Base-by-base conservation (phyloP, 2,797 vertebrate genomes). In the Smutsia temminckii region DNA sequence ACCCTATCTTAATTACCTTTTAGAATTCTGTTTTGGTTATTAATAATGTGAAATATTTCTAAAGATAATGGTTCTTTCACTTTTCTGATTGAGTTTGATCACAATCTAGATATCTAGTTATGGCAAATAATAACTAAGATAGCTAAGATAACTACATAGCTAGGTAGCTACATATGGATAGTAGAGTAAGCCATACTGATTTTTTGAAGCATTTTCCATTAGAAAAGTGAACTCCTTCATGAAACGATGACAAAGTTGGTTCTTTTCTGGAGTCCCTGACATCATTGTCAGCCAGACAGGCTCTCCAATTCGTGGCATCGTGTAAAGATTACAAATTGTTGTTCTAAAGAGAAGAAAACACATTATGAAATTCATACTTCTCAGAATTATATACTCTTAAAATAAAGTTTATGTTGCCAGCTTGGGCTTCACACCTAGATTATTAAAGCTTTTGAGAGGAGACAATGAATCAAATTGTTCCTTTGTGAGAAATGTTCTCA, bases 271-370 rank as follows among this genome's bases (percentile, higher is more conserved):
- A 12, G 98, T 98, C 25, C 99, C 99, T 0, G 99, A 99, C 99
- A 99, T 99, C 99, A 99, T 99, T 0, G 99, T 99, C 89, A 99
- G 98, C 99, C 99, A 99, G 81, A 99, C 99, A 8, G 99, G 99
- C 97, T 99, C 99, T 11, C 99, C 98, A 91, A 99, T 99, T 16
- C 99, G 99, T 11, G 99, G 99, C 99, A 99, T 99, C 21, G 99
- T 99, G 97, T 99, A 99, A 71, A 99, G 99, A 97, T 99, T 99
- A 96, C 99, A 99, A 98, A 99, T 99, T 85, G 99, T 99, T 78
- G 99, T 99, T 98, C 99, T 99, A 98, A 81, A 98, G 97, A 95
- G 85, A 95, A 86, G 91, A 96, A 7, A 0, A 93, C 10, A 96
- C 55, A 95, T 83, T 79, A 68, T 78, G 40, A 96, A 95, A 94